These are phyloP conservation scores for Melanotaenia maccullochi DNA, from an alignment of 2,797 vertebrate genomes.

Conservation along the genomic window DNA sequence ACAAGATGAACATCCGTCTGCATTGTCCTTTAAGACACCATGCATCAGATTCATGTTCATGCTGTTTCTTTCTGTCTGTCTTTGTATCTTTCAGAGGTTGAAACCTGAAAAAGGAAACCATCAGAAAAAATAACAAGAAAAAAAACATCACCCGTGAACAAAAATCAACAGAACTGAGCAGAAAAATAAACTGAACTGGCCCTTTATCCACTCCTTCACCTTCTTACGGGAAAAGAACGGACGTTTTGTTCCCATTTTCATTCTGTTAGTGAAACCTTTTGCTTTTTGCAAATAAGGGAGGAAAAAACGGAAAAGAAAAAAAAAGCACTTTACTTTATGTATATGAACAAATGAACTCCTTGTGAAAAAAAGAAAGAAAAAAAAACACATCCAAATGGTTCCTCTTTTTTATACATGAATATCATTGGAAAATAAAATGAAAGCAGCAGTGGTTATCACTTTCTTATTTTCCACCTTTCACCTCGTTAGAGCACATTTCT, in stretches of 20 bases:
- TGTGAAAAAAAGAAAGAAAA: conserved; percentile 46
- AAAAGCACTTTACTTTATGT: conserved; percentile 84
- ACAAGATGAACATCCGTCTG: neutral
- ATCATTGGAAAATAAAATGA: conserved; percentile 87
- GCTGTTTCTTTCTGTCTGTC: neutral
- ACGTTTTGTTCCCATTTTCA: conserved; percentile 78
- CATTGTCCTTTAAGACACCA: neutral
- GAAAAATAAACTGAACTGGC: conserved; percentile 63
- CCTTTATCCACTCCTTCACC: conserved; percentile 73
- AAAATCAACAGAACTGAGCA: conserved; percentile 62
- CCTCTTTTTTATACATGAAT: conserved; percentile 85
- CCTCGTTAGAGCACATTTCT: conserved; percentile 77
- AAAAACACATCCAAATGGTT: conserved; percentile 40
- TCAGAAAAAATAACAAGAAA: conserved; percentile 46
- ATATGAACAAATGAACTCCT: conserved; percentile 76
- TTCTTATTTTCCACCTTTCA: conserved; percentile 45
- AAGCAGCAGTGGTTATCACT: conserved; percentile 74
- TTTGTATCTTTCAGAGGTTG: conserved; percentile 63
- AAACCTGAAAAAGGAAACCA: conserved; percentile 60
- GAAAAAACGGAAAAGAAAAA: conserved; percentile 39
- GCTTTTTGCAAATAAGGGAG: conserved; percentile 75
- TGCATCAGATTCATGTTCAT: neutral
- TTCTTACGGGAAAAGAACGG: conserved; percentile 64
- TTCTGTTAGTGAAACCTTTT: conserved; percentile 75
- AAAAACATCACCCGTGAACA: conserved; percentile 46